These are phyloP conservation scores for Hyppa rectilinea DNA, from an alignment of 2,888 invertebrate genomes.

Conservation along the genomic window DNA sequence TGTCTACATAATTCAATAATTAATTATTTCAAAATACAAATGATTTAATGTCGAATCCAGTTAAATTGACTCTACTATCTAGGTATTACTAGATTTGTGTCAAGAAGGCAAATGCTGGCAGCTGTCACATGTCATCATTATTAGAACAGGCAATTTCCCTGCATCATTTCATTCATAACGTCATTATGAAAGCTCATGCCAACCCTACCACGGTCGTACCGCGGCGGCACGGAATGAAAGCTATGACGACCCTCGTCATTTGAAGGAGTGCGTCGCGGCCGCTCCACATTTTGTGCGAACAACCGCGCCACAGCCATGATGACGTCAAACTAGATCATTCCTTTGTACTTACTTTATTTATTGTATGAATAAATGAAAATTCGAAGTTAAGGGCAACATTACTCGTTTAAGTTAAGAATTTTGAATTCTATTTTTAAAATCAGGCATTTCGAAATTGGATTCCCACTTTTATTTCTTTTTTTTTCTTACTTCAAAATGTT, in stretches of 20 bases:
- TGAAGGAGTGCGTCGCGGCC: slow-evolving; percentile 76
- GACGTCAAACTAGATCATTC: slow-evolving; percentile 61
- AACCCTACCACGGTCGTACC: slow-evolving; percentile 69
- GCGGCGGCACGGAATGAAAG: slow-evolving; percentile 77
- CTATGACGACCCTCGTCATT: slow-evolving; percentile 83
- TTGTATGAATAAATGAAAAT: background rate
- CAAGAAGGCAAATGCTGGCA: slow-evolving; percentile 16
- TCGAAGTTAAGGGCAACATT: background rate
- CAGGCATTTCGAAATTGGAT: slow-evolving; percentile 6
- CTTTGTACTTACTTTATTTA: slow-evolving; percentile 20
- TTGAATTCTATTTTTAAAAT: background rate
- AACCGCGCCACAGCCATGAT: slow-evolving; percentile 61
- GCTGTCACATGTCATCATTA: slow-evolving; percentile 27
- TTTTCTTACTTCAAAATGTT: slow-evolving; percentile 8
- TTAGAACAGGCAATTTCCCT: slow-evolving; percentile 31
- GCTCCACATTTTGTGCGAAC: slow-evolving; percentile 77
- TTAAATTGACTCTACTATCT: background rate
- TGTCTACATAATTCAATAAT: background rate
- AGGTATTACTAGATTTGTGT: background rate
- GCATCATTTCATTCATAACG: slow-evolving; percentile 44
- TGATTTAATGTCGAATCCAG: background rate
- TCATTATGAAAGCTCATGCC: slow-evolving; percentile 54
- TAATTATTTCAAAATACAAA: background rate
- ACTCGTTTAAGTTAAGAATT: background rate
- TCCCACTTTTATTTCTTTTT: background rate